phyloP scores from a whole-genome alignment of 2,888 invertebrate species.

The Laspeyria flexula region DNA sequence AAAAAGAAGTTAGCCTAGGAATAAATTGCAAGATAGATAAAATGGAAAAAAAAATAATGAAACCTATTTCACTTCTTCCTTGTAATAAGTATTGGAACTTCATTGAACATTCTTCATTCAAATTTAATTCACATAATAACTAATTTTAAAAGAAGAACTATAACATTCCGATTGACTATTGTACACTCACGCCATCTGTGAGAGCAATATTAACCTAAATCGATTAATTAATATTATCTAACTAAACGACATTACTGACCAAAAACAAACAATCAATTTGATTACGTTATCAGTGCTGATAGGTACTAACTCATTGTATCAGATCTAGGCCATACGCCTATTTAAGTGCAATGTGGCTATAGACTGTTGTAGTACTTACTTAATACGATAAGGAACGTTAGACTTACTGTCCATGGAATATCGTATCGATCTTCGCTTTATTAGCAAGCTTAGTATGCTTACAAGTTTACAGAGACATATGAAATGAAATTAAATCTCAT shows the following conservation, averaged over 20 bases:
- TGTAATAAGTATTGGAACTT: no score
- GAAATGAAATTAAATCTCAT: no score
- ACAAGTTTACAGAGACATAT: no score
- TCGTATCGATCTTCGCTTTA: no score
- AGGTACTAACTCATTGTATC: constrained; percentile 21
- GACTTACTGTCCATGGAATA: no score
- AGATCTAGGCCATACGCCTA: constrained; percentile 25
- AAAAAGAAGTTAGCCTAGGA: no score
- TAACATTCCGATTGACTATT: neutral
- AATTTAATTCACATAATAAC: neutral
- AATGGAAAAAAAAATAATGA: neutral
- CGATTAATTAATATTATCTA: constrained; percentile 33
- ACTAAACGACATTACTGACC: constrained; percentile 16
- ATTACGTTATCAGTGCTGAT: constrained; percentile 36
- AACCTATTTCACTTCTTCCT: no score
- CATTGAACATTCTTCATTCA: neutral
- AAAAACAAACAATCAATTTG: constrained; percentile 28
- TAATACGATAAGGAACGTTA: neutral
- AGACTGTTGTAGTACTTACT: constrained; percentile 10
- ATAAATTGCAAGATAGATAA: no score
- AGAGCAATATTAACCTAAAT: constrained; percentile 4
- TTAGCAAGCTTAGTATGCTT: no score
- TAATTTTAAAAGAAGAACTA: neutral
- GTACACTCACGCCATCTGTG: neutral
- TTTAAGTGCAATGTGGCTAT: constrained; percentile 8